Percentiles rank a stretch among this genome's conserved stretches.
Evolutionary conservation across 2,113 vertebrate genomes (phyloP).

Genomic region (Carassius gibelio): DNA sequence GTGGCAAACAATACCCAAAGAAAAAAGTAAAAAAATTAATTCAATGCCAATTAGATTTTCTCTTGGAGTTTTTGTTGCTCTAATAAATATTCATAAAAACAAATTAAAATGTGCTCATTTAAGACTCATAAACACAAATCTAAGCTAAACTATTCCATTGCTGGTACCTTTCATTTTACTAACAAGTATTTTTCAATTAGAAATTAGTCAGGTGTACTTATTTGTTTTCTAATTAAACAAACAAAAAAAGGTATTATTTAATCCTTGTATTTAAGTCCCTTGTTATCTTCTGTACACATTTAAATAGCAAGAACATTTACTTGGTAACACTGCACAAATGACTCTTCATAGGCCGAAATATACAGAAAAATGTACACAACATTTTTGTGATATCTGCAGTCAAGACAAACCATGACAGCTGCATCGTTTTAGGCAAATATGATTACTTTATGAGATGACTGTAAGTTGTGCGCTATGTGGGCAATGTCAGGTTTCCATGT

Average conservation of each 20-base stretch:
- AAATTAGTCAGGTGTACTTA: neutral
- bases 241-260: slow-evolving; percentile 15
- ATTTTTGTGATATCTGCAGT: neutral
- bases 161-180: neutral
- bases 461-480: neutral
- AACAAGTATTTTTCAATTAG: neutral
- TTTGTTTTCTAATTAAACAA: neutral
- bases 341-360: slow-evolving; percentile 6
- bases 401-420: neutral
- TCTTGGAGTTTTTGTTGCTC: neutral
- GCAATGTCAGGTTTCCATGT: no score
- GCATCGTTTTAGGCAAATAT: neutral
- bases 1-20: no score
- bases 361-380: neutral
- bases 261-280: neutral
- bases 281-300: slow-evolving; percentile 19
- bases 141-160: neutral
- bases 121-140: neutral
- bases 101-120: neutral
- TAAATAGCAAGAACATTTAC: slow-evolving; percentile 3
- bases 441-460: neutral
- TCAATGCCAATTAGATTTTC: neutral
- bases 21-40: neutral
- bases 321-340: neutral
- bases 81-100: neutral